Conservation (phyloP, 1,140 invertebrate genomes). For the Trypoxylus dichotomus region DNA sequence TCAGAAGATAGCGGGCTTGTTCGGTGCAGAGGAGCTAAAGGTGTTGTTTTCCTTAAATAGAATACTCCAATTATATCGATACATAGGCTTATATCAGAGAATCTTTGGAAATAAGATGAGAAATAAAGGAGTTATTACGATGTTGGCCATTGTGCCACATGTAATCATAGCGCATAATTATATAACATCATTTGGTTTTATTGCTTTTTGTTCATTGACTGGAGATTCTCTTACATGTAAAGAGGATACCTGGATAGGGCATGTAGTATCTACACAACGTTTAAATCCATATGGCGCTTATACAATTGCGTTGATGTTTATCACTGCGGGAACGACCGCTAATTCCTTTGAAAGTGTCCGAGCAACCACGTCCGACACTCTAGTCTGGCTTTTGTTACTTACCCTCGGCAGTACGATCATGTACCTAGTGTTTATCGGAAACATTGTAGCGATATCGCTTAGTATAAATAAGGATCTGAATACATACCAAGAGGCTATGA, state of each 20-base stretch:
- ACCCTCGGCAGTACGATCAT: not conserved
- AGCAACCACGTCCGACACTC: not conserved
- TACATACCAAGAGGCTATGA: slow-evolving; percentile 38
- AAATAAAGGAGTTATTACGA: not conserved
- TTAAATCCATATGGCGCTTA: not conserved
- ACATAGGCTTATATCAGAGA: not conserved
- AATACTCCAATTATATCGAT: slow-evolving; percentile 1
- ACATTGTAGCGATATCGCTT: not conserved
- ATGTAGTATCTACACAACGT: not conserved
- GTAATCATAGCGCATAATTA: not conserved
- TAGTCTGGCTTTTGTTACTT: not conserved
- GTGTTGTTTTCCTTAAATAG: not conserved
- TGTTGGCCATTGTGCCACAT: not conserved
- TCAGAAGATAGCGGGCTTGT: not conserved
- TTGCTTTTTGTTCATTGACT: not conserved
- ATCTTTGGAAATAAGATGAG: not conserved
- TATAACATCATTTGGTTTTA: not conserved
- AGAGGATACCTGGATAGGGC: not conserved
- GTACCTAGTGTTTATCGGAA: not conserved
- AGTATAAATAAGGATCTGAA: slow-evolving; percentile 27
- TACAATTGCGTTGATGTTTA: not conserved
- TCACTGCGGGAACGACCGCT: not conserved
- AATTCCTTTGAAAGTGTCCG: not conserved
- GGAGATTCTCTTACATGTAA: not conserved
- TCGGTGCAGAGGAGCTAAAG: not conserved